phyloP scores from a whole-genome alignment of 2,797 vertebrate genomes.

The Sebastes hopkinsi region DNA sequence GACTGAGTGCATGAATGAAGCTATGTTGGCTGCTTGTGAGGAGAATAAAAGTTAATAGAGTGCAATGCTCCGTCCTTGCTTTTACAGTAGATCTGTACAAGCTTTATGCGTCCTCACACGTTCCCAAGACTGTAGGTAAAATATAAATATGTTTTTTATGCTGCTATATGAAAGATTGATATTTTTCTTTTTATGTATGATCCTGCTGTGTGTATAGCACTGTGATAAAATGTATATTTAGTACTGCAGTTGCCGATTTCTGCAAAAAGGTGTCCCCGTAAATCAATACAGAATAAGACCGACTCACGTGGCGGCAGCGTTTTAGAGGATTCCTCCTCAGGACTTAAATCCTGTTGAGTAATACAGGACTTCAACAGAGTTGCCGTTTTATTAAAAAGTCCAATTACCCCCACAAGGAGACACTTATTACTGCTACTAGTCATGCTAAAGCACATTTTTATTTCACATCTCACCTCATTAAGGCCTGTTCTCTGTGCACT shows the following conservation, averaged over 20 bases:
- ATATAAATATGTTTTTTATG: not conserved
- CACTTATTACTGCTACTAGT: slow-evolving; percentile 42
- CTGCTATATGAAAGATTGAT: not conserved
- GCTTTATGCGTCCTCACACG: not conserved
- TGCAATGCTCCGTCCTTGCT: not conserved
- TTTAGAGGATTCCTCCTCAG: slow-evolving; percentile 2
- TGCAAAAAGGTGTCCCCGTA: not conserved
- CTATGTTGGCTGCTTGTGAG: slow-evolving; percentile 4
- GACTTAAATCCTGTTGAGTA: slow-evolving; percentile 1
- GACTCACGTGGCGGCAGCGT: not conserved
- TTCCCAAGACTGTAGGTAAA: not conserved
- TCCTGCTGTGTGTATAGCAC: not conserved
- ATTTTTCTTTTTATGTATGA: not conserved
- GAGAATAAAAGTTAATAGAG: slow-evolving; percentile 11
- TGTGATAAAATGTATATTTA: slow-evolving; percentile 5
- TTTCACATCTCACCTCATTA: slow-evolving; percentile 43
- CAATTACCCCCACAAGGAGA: slow-evolving; percentile 30
- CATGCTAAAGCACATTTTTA: slow-evolving; percentile 36
- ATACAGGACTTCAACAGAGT: slow-evolving; percentile 22
- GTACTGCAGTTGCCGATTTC: not conserved
- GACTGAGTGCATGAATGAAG: not conserved
- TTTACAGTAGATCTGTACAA: not conserved
- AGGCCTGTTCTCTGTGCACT: slow-evolving; percentile 11
- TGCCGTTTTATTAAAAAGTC: slow-evolving; percentile 47
- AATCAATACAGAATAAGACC: slow-evolving; percentile 1